These are phyloP conservation scores for Promerops cafer DNA, from an alignment of 2,113 vertebrate species.

Conservation along the genomic window DNA sequence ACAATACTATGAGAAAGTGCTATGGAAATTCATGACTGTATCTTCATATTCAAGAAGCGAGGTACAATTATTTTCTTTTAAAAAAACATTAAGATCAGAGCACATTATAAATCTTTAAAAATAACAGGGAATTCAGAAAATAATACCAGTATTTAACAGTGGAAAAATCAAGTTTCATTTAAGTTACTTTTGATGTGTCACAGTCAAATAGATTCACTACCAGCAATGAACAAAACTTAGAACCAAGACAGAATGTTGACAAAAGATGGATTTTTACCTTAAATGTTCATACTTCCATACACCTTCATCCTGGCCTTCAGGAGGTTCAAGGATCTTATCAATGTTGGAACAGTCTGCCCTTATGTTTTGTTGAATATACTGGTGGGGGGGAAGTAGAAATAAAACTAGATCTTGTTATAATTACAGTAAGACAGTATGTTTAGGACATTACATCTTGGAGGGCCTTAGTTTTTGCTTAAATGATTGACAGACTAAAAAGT, in stretches of 20 bases:
- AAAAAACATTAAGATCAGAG: background rate
- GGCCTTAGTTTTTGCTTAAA: background rate
- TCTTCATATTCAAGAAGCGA: background rate
- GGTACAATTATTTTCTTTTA: background rate
- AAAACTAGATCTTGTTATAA: background rate
- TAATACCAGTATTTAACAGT: background rate
- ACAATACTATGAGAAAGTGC: background rate
- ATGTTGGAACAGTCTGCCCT: constrained; percentile 96
- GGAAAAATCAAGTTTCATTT: background rate
- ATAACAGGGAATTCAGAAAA: background rate
- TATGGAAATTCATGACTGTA: background rate
- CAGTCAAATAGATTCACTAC: background rate
- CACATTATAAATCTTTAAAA: background rate
- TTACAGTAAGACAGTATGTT: background rate
- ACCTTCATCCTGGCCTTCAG: constrained; percentile 97
- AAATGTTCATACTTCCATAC: constrained; percentile 99
- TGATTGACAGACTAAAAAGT: background rate
- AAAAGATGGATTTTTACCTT: constrained; percentile 75
- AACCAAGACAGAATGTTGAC: background rate
- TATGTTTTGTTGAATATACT: constrained; percentile 99
- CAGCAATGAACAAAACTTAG: background rate
- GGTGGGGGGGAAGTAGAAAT: constrained; percentile 50
- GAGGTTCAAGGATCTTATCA: constrained; percentile 97
- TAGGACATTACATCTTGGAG: background rate
- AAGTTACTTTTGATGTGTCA: background rate